Conservation (phyloP, 2,888 invertebrate species). For the Fabriciana adippe region DNA sequence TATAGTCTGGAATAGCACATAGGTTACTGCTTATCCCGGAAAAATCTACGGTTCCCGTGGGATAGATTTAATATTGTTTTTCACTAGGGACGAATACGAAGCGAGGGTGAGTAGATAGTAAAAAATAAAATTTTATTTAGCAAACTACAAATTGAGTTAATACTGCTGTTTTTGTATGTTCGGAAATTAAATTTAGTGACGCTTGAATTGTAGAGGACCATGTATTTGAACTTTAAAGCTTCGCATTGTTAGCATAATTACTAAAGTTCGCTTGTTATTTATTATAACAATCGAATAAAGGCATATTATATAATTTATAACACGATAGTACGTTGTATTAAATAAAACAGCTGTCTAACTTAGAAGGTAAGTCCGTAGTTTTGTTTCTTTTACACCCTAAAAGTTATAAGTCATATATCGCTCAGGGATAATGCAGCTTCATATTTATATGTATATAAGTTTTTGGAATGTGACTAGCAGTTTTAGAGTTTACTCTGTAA, state of each 20-base stretch:
- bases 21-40: too few species aligned
- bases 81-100: too few species aligned
- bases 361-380: too few species aligned
- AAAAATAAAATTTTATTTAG: constrained; percentile 1
- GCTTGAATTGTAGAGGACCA: constrained; percentile 16
- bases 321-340: constrained; percentile 1
- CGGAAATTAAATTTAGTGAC: constrained; percentile 15
- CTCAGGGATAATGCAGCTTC: too few species aligned
- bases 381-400: too few species aligned
- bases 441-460: too few species aligned
- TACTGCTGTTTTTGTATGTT: constrained; percentile 14
- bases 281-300: constrained; percentile 24
- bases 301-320: constrained; percentile 8
- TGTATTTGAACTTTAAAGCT: constrained; percentile 22
- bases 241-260: constrained; percentile 25
- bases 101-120: not conserved
- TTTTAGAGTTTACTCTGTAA: too few species aligned
- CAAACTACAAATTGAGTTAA: constrained; percentile 12
- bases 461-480: too few species aligned
- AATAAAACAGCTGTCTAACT: not conserved
- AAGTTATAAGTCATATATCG: too few species aligned
- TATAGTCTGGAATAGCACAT: too few species aligned
- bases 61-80: too few species aligned
- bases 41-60: too few species aligned
- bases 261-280: constrained; percentile 24